These are phyloP conservation scores for Brachionus angularis DNA, from an alignment of 1,140 invertebrate species.

Conservation along the genomic window DNA sequence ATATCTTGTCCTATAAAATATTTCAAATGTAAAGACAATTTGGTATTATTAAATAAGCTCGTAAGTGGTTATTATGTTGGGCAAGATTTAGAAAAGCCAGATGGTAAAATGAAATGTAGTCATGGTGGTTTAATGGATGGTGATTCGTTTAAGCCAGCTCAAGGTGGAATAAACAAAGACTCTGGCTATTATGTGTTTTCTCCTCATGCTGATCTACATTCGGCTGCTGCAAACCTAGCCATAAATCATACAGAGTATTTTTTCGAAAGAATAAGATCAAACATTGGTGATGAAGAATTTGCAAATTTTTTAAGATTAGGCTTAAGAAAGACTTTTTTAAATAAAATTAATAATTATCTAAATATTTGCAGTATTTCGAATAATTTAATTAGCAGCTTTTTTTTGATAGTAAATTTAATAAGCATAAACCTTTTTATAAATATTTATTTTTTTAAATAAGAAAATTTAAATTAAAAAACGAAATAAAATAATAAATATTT, in stretches of 20 bases:
- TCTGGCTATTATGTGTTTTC: conserved; percentile 18
- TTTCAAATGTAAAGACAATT: conserved; percentile 21
- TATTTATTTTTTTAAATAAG: no score
- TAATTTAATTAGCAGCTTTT: no score
- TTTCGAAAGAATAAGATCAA: conserved; percentile 13
- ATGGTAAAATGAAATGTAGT: conserved; percentile 7
- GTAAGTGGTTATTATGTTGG: conserved; percentile 24
- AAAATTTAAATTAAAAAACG: no score
- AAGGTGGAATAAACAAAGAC: conserved; percentile 43
- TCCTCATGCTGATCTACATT: conserved; percentile 28
- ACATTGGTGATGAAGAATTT: conserved; percentile 29
- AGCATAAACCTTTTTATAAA: no score
- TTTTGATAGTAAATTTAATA: no score
- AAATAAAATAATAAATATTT: no score
- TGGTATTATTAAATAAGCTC: background rate
- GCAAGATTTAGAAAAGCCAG: conserved; percentile 27
- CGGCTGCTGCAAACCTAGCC: conserved; percentile 14
- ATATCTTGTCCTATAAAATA: conserved; percentile 23
- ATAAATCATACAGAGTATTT: conserved; percentile 33
- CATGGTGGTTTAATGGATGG: conserved; percentile 38
- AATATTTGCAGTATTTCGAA: no score
- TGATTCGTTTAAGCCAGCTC: background rate
- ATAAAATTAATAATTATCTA: no score
- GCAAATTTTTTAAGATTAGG: no score
- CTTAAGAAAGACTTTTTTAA: no score